Evolutionary conservation across 2,888 invertebrate genomes (phyloP).

Genomic region (Protula sp.): DNA sequence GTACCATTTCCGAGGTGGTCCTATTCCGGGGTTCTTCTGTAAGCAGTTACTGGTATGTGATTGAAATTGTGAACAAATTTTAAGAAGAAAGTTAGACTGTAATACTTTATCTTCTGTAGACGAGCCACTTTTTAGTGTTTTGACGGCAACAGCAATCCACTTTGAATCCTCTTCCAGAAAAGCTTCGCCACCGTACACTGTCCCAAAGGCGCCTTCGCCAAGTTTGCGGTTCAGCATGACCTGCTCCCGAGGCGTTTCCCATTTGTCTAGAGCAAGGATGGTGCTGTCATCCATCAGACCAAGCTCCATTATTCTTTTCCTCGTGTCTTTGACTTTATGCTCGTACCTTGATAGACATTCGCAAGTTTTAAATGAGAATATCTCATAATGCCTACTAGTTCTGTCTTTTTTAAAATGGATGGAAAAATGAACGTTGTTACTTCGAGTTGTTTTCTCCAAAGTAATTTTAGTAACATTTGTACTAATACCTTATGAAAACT

Average conservation of each 20-base stretch:
- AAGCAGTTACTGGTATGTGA: no score
- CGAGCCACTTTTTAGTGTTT: conserved; percentile 79
- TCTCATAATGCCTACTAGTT: no score
- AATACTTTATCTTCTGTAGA: conserved; percentile 73
- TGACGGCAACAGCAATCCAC: conserved; percentile 66
- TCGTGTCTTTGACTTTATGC: conserved; percentile 62
- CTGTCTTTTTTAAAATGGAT: no score
- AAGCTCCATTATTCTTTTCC: conserved; percentile 66
- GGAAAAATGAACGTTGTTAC: no score
- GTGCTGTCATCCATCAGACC: conserved; percentile 61
- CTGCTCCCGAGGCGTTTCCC: conserved; percentile 79
- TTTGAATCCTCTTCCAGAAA: conserved; percentile 63
- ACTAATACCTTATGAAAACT: no score
- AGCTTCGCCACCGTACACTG: conserved; percentile 86
- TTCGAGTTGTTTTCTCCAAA: no score
- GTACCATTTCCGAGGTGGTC: no score
- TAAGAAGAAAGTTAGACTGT: no score
- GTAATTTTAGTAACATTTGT: no score
- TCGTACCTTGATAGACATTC: conserved; percentile 60
- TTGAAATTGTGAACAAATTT: no score
- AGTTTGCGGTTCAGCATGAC: conserved; percentile 61
- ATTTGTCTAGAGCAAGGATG: conserved; percentile 66
- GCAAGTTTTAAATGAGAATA: no score
- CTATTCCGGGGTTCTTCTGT: no score
- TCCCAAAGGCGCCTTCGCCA: conserved; percentile 82